Base-by-base conservation (phyloP, 1,140 invertebrate genomes). In the Anthonomus grandis region DNA sequence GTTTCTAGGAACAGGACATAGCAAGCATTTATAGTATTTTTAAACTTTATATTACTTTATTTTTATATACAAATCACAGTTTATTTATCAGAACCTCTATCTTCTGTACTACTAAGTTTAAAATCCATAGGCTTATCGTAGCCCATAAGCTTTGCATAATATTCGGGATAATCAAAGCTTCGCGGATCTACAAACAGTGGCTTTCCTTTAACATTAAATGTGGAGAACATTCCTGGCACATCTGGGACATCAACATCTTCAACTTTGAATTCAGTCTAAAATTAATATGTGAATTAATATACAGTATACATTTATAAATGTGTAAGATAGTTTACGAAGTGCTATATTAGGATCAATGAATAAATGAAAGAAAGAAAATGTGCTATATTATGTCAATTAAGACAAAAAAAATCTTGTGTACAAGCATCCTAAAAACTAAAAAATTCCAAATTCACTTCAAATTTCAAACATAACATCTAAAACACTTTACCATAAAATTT, bases 71-170 rank as follows among this genome's bases (percentile, higher is more conserved):
- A 34, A 19, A 36, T 31, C 27, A n/a, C 8, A 31, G n/a, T 41
- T 41, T 41, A 8, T 17, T 9, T 18, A 41, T 17, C 13, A 36
- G 23, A n/a, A n/a, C n/a, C n/a, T n/a, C n/a, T n/a, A n/a, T n/a
- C n/a, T n/a, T n/a, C n/a, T n/a, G 8, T 48, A 39, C 52, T 24
- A 53, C 57, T 72, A n/a, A 87, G 63, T 74, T 86, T 84, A 51
- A 91, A 87, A 74, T 95, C 87, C 27, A 94, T 76, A 5, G 91
- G 92, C 72, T 93, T 90, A 67, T 97, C 91, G 71, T 86, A 95
- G 2, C 90, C 91, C 86, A 96, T 91, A 37, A 97, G 83, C 65
- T 83, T 84, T 25, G 80, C 83, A 76, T 90, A 95, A 71, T 93
- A 86, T 50, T 80, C 68, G 0, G 82, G 76, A 60, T 89, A 79